Base-by-base conservation (phyloP, 1,140 invertebrate genomes). In the Sesamia nonagrioides region DNA sequence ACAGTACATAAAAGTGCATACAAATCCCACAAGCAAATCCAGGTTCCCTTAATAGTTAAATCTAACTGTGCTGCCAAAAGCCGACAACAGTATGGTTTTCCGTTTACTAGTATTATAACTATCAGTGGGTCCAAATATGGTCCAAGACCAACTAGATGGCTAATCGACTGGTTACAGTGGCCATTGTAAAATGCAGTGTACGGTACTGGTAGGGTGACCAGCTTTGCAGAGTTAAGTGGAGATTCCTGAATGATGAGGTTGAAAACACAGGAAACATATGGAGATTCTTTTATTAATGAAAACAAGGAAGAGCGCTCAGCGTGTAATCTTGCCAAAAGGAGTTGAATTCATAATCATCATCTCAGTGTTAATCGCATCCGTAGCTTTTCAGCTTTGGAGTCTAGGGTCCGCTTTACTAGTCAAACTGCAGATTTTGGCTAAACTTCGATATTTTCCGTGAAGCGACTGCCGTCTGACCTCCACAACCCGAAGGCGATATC, bases 31-130 rank as follows among this genome's bases (percentile, higher is more conserved):
- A 56, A 33, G 6, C 8, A 63, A 63, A 63, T 17, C 60, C 27
- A n/a, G 6, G n/a, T 61, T 17, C 40, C 35, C 58, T 37, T 17
- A 17, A 35, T 1, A 63, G 37, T 63, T 63, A 18, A 63, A 63
- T 48, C 40, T 68, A 68, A 48, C 17, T 68, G 40, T 48, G 5
- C 40, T 5, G 42, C 18, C 18, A 68, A 45, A 48, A 56, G 52
- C 4, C 9, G 6, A 21, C n/a, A 56, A 68, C 63, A 48, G 63
- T 68, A 48, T 27, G 42, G 58, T 68, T 50, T 18, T 74, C 48
- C 56, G 35, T 48, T 73, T 75, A 63, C 63, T 75, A 63, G n/a
- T 42, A 18, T 75, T 75, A 75, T 63, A 75, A 75, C 73, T 75
- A 75, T 75, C 73, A 13, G 42, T 11, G 40, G 13, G 42, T 8